Conservation (phyloP, 37 sponge, comb jelly and placozoan genomes). For the Agelas oroides region DNA sequence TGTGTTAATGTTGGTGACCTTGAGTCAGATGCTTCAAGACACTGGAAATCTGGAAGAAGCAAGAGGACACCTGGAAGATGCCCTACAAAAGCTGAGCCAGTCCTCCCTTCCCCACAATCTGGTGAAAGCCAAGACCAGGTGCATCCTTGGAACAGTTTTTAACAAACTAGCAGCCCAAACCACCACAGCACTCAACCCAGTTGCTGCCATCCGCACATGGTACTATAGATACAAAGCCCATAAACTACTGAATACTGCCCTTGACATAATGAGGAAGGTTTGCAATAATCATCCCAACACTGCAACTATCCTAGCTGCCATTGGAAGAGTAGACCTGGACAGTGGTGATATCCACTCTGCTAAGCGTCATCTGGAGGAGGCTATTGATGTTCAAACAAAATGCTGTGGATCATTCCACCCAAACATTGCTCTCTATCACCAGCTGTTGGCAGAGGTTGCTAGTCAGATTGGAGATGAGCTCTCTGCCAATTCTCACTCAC, state of each 20-base stretch:
- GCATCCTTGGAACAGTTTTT: neutral
- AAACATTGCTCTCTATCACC: slow-evolving; percentile 1
- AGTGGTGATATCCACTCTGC: neutral
- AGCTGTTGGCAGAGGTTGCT: neutral
- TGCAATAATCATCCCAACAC: neutral
- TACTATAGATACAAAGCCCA: neutral
- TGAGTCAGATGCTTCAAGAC: neutral
- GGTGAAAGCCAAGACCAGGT: neutral
- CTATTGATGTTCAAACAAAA: neutral
- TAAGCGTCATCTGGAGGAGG: neutral
- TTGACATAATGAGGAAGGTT: neutral
- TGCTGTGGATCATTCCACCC: slow-evolving; percentile 7
- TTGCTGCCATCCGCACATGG: too few species aligned
- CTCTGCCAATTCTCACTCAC: too few species aligned
- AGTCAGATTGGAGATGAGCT: too few species aligned
- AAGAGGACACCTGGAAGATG: neutral
- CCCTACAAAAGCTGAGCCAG: neutral
- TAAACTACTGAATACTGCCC: neutral
- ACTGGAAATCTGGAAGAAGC: neutral
- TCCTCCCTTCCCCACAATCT: neutral
- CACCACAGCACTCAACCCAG: too few species aligned
- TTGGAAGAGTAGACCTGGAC: neutral
- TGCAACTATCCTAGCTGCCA: neutral
- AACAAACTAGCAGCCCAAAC: neutral
- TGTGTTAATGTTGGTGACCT: too few species aligned